phyloP scores from a whole-genome alignment of 2,113 vertebrate species.

The Sminthopsis crassicaudata region DNA sequence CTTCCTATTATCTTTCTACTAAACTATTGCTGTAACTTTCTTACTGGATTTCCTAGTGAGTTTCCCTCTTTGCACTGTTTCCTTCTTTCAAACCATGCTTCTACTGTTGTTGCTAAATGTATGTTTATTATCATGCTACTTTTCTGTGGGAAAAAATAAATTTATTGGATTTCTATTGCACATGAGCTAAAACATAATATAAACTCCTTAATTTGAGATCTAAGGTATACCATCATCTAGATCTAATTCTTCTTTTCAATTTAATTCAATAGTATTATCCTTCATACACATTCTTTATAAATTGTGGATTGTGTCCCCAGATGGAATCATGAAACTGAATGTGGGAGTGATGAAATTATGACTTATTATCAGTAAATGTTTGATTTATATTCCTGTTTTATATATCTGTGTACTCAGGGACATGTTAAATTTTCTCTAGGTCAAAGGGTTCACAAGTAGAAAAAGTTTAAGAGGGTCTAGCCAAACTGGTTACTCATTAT shows the following conservation, averaged over 20 bases:
- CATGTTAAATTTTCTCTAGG: too few species aligned
- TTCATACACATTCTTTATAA: neutral
- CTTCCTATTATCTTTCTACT: neutral
- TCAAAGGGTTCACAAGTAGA: too few species aligned
- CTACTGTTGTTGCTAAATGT: neutral
- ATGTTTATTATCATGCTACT: neutral
- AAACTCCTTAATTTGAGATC: neutral
- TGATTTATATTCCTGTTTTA: too few species aligned
- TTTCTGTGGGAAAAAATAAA: neutral
- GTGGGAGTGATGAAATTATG: too few species aligned
- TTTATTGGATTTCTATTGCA: neutral
- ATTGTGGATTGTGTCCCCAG: too few species aligned
- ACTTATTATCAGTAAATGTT: too few species aligned
- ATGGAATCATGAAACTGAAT: too few species aligned
- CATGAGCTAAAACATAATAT: neutral
- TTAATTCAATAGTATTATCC: neutral
- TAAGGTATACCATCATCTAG: neutral
- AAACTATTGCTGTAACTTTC: neutral
- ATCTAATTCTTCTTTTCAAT: neutral
- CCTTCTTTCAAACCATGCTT: neutral
- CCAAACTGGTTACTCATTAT: neutral
- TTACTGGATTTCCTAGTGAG: neutral
- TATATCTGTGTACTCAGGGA: too few species aligned
- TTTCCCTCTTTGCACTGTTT: neutral
- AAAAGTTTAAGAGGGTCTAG: neutral